Conservation (phyloP, 2,888 invertebrate genomes). For the Pseudococcus viburni region DNA sequence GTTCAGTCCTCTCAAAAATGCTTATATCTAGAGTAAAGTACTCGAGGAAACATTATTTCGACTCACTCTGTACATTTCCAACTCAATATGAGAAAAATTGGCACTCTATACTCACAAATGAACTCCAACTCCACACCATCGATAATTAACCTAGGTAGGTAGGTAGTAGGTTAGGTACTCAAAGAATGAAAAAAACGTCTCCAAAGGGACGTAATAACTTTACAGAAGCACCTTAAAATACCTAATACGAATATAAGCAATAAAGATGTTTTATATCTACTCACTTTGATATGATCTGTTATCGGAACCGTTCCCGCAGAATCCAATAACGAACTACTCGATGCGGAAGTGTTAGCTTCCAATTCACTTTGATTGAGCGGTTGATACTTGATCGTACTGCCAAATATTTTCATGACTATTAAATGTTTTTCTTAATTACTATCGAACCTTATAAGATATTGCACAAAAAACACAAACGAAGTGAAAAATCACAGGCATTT, state of each 20-base stretch:
- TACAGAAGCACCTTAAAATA: background rate
- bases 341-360: constrained; percentile 6
- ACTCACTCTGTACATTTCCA: no score
- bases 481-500: background rate
- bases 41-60: background rate
- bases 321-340: background rate
- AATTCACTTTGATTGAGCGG: constrained; percentile 33
- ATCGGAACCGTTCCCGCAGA: background rate
- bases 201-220: no score
- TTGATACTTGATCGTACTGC: background rate
- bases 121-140: no score
- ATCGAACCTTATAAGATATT: no score
- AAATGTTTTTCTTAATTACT: background rate
- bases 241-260: background rate
- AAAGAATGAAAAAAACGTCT: no score
- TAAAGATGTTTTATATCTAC: no score
- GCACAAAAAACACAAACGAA: background rate
- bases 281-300: constrained; percentile 8
- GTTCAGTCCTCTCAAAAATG: background rate
- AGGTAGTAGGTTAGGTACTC: no score
- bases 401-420: constrained; percentile 38
- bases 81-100: no score
- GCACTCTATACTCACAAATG: no score
- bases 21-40: background rate
- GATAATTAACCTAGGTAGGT: no score